Base-by-base conservation (phyloP, 2,888 invertebrate genomes). In the Calameuta filiformis region DNA sequence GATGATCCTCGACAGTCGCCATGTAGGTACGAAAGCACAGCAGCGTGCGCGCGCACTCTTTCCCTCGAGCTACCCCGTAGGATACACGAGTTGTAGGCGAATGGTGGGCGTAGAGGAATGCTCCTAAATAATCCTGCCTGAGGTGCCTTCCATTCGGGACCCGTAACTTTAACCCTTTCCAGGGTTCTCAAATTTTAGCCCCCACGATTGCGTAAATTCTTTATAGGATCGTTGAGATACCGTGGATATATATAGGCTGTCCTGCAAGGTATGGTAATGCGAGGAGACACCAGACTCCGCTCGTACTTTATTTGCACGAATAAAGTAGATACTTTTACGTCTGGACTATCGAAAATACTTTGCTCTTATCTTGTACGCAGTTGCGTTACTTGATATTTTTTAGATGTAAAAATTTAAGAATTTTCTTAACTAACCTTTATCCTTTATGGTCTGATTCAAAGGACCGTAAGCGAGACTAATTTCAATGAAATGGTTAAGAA, bases 71-170 rank as follows among this genome's bases (percentile, higher is more conserved):
- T 40, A 34, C 71, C 75, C 76, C 78, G 76, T 76, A 78, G 78
- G 77, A 74, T 81, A 80, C 78, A 79, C 80, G 83, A 80, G 79
- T 85, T 81, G 83, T 81, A 83, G 81, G 81, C 84, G 82, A 83
- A 79, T 82, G 82, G 86, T 89, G 88, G 88, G 87, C 88, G 87
- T 86, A 79, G 73, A 80, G 81, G 83, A 87, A 85, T 86, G 83
- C 83, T 80, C 82, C 83, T 87, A 86, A 88, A 89, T 88, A 87
- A 87, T 86, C 83, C 83, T 75, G 78, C 73, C 68, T 77, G 76
- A 82, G 83, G 80, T 83, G 81, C 80, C 81, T 79, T 76, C 80
- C n/a, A 76, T 33, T 75, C 77, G 77, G 76, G 34, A 76, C 75
- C 71, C 71, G 73, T 76, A 82, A 80, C 82, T 80, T 81, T 84